Percentiles rank a stretch among this genome's conserved stretches.
These are phyloP conservation scores for Holotrichia oblita DNA, from an alignment of 1,140 invertebrate species.

Conservation along the genomic window DNA sequence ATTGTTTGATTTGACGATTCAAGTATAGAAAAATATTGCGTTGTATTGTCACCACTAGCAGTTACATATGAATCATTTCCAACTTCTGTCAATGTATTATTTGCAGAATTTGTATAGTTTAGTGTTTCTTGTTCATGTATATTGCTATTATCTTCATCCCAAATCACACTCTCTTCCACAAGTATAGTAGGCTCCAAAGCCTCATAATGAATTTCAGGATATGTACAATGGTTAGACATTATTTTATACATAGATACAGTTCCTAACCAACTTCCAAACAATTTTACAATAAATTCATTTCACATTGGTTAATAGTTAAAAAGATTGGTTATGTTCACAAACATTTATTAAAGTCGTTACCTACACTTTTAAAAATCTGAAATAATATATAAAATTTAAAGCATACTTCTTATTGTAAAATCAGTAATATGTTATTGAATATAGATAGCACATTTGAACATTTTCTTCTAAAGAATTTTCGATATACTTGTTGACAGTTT, in stretches of 20 bases:
- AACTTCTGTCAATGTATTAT: constrained; percentile 47
- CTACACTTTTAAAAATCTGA: neutral
- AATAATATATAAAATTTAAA: neutral
- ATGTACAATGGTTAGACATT: constrained; percentile 37
- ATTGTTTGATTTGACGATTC: constrained; percentile 49
- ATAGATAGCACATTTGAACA: neutral
- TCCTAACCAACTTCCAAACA: neutral
- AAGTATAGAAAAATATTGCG: constrained; percentile 55
- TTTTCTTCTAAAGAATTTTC: constrained; percentile 17
- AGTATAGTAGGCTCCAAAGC: constrained; percentile 32
- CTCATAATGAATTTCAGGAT: constrained; percentile 30
- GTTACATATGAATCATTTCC: constrained; percentile 53
- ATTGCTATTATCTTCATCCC: constrained; percentile 36
- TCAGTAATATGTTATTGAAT: neutral
- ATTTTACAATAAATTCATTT: neutral
- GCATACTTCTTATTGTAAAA: neutral
- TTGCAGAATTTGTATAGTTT: neutral
- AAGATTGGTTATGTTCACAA: constrained; percentile 20
- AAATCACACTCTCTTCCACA: constrained; percentile 43
- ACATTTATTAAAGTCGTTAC: constrained; percentile 7
- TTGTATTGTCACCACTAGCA: constrained; percentile 49
- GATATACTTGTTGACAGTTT: constrained; percentile 30
- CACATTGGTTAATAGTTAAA: neutral
- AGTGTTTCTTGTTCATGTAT: constrained; percentile 41
- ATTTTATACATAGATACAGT: constrained; percentile 37